Evolutionary conservation across 1,140 invertebrate species (phyloP).

Genomic region (Drosophila sulfurigaster): DNA sequence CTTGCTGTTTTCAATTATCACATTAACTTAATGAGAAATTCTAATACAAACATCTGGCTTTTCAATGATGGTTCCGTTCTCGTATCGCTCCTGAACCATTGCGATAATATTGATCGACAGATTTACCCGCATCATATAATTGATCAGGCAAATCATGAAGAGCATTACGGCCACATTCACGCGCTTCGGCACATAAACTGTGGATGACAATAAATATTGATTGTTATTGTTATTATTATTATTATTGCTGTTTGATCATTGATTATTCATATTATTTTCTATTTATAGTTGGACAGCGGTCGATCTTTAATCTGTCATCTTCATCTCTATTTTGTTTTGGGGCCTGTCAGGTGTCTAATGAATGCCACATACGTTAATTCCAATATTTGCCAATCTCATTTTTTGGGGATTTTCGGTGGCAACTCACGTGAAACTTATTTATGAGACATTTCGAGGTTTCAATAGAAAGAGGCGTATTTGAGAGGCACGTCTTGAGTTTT

Average conservation of each 20-base stretch:
- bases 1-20: neutral
- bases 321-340: constrained; percentile 12
- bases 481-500: neutral
- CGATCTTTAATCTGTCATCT: constrained; percentile 19
- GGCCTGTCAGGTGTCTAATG: constrained; percentile 41
- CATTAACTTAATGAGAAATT: neutral
- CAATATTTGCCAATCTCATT: constrained; percentile 53
- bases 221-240: constrained; percentile 36
- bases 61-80: constrained; percentile 58
- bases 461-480: neutral
- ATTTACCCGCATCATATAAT: constrained; percentile 90
- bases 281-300: constrained; percentile 29
- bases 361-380: constrained; percentile 55
- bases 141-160: constrained; percentile 90
- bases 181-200: constrained; percentile 80
- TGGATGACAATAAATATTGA: constrained; percentile 54
- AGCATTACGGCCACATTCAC: constrained; percentile 88
- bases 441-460: constrained; percentile 20
- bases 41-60: constrained; percentile 72
- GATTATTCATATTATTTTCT: constrained; percentile 11
- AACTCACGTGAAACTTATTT: constrained; percentile 66
- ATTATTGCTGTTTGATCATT: neutral
- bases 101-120: constrained; percentile 91
- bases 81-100: constrained; percentile 87
- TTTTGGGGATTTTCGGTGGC: constrained; percentile 44